These are phyloP conservation scores for Caenorhabditis auriculariae DNA, from an alignment of 2,888 invertebrate genomes.

Conservation along the genomic window DNA sequence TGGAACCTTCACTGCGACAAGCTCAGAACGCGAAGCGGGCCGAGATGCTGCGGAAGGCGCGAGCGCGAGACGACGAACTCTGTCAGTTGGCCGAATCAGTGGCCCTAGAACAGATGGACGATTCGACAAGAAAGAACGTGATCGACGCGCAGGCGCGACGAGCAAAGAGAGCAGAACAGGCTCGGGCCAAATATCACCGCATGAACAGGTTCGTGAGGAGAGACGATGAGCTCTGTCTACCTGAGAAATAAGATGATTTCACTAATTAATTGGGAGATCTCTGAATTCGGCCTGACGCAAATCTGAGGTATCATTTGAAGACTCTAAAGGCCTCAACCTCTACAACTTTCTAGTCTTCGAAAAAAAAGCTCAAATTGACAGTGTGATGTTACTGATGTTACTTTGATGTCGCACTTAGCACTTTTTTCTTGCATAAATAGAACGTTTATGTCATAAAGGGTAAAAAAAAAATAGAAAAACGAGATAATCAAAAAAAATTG, in stretches of 20 bases:
- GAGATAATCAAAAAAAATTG: too few species aligned
- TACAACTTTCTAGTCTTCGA: too few species aligned
- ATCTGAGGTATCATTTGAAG: neutral
- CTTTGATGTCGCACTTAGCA: too few species aligned
- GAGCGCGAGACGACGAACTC: slow-evolving; percentile 35
- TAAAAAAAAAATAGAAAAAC: too few species aligned
- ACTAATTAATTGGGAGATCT: neutral
- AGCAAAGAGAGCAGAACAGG: slow-evolving; percentile 33
- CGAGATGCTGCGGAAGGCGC: slow-evolving; percentile 24
- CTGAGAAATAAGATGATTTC: slow-evolving; percentile 1
- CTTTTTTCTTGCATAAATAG: too few species aligned
- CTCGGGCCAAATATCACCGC: slow-evolving; percentile 38
- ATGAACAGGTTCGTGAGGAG: slow-evolving; percentile 47
- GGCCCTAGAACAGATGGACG: slow-evolving; percentile 13
- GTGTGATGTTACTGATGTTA: too few species aligned
- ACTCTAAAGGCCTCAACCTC: too few species aligned
- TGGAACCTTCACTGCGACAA: slow-evolving; percentile 25
- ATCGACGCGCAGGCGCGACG: slow-evolving; percentile 24
- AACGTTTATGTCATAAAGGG: too few species aligned
- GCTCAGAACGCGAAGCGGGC: slow-evolving; percentile 36
- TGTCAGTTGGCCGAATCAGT: slow-evolving; percentile 14
- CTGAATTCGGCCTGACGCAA: neutral
- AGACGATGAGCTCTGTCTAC: too few species aligned
- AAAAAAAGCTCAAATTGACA: too few species aligned
- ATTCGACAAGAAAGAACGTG: slow-evolving; percentile 15